Evolutionary conservation across 2,888 invertebrate genomes (phyloP), one percentile per base, ranked within the genome.

Genomic region (Osmoderma eremita): DNA sequence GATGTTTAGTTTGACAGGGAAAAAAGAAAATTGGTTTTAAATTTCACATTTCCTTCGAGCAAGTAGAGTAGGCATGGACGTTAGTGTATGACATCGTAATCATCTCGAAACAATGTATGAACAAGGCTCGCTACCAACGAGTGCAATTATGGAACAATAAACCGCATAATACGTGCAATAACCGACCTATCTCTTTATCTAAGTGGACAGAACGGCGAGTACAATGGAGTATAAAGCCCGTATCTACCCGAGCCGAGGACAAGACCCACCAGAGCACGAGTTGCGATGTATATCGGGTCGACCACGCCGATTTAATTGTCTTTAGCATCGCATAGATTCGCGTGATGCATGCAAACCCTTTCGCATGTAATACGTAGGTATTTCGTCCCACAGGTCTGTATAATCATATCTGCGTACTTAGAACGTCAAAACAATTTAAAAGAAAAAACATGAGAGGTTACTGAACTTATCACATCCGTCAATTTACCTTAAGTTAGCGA

Each of bases 81-180:
- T 30, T 51, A n/a, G 13, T 17, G 20, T 30, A 61, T 24, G 17
- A 61, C 58, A 61, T 45, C 45, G 45, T 61, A 61, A 61, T 61
- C 24, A 61, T 61, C 36, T 45, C 17, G n/a, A 36, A 61, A 61
- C 30, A 61, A 61, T 61, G 30, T 30, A 30, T 30, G 30, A 61
- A 45, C 15, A 18, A 24, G 8, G 12, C 36, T 17, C 48, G 45
- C 45, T 45, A 36, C 45, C 42, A 38, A 53, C 45, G 12, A 45
- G 45, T 45, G 18, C 58, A 61, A 61, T 61, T 61, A 61, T 30
- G 58, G 58, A 61, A 61, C 58, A 61, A 61, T 61, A 45, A 61
- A 61, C 45, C 30, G 45, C 30, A 61, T 61, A 61, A 45, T 45
- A 30, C 58, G 30, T 13, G 30, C 58, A 61, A 30, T 61, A 61